phyloP scores from a whole-genome alignment of 2,113 vertebrate genomes.

The Diadophis punctatus region DNA sequence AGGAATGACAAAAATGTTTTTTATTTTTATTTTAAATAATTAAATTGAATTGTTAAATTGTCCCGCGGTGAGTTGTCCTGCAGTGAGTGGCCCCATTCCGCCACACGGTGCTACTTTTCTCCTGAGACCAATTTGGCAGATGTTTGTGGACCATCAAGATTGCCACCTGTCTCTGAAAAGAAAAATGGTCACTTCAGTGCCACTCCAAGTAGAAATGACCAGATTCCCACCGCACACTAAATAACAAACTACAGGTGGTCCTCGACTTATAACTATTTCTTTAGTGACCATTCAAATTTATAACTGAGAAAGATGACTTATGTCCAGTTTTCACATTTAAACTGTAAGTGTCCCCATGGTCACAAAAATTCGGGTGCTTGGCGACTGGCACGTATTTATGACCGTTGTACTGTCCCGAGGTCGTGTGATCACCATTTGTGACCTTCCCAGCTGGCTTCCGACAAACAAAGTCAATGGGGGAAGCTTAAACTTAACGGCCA shows the following conservation, averaged over 20 bases:
- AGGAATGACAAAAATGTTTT: too few relatives aligned
- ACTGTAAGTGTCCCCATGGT: background rate
- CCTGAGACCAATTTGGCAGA: background rate
- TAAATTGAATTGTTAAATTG: too few relatives aligned
- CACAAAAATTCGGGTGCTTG: background rate
- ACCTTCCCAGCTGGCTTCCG: too few relatives aligned
- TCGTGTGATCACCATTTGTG: too few relatives aligned
- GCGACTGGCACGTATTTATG: background rate
- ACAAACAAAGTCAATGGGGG: too few relatives aligned
- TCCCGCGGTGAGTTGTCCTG: too few relatives aligned
- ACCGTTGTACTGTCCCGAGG: too few relatives aligned
- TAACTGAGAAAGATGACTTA: background rate
- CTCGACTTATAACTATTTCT: background rate
- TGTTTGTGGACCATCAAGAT: background rate
- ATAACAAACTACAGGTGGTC: background rate
- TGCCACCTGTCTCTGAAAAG: background rate
- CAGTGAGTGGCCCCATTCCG: too few relatives aligned
- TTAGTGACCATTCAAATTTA: background rate
- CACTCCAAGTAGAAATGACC: background rate
- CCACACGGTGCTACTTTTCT: background rate
- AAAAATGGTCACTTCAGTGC: background rate
- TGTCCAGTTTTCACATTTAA: background rate
- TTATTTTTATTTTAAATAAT: too few relatives aligned
- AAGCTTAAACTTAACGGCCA: too few relatives aligned
- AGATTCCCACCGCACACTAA: background rate